Conservation (phyloP, 1,140 invertebrate genomes). For the Tetramorium parvispinum region DNA sequence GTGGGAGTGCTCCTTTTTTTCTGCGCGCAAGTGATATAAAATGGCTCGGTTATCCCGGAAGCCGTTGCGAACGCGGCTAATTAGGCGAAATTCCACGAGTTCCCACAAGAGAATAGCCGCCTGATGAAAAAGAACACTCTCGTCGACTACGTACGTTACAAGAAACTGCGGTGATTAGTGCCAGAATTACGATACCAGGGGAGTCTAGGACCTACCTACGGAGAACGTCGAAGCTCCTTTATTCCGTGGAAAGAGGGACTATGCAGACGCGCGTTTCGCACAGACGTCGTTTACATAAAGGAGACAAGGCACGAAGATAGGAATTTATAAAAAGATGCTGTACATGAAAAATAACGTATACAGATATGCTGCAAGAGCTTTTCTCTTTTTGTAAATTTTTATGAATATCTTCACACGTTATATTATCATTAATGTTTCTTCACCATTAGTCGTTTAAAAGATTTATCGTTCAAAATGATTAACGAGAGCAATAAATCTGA, state of each 20-base stretch:
- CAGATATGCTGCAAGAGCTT: not conserved
- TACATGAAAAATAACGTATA: not conserved
- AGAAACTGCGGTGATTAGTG: conserved; percentile 66
- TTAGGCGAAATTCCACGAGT: conserved; percentile 68
- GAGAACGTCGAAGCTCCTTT: conserved; percentile 41
- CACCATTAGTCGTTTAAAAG: not conserved
- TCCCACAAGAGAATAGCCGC: conserved; percentile 21
- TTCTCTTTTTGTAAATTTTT: conserved; percentile 19
- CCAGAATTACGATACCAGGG: conserved; percentile 37
- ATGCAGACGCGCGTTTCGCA: not conserved
- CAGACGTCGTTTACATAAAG: conserved; percentile 12
- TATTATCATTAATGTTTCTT: not conserved
- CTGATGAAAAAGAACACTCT: conserved; percentile 62
- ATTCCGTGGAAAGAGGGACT: conserved; percentile 11
- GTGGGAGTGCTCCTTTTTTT: conserved; percentile 62
- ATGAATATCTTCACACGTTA: not conserved
- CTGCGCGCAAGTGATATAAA: conserved; percentile 65
- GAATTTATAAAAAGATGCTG: no score
- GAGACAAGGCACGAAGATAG: not conserved
- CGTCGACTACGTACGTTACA: conserved; percentile 33
- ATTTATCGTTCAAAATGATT: not conserved
- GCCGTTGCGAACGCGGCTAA: conserved; percentile 62
- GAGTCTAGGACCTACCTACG: not conserved
- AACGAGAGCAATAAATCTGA: not conserved
- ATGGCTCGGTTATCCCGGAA: conserved; percentile 65